Percentiles rank a stretch among this genome's conserved stretches.
Evolutionary conservation across 2,888 invertebrate species (phyloP).

Genomic region (Byasa hedistus): DNA sequence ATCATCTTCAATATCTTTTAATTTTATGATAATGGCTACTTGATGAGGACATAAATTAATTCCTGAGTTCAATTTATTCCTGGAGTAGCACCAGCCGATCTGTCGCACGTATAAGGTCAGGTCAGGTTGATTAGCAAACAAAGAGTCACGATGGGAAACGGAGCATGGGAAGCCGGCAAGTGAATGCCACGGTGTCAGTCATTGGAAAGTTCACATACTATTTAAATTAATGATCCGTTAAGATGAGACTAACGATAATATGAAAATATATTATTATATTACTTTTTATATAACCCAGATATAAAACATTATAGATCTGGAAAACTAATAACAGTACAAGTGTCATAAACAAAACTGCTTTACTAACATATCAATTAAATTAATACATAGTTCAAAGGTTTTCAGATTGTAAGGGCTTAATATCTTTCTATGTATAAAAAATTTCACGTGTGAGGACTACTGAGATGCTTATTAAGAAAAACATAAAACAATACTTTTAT

Average conservation of each 20-base stretch:
- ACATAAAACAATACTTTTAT: too few species aligned
- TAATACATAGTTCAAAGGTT: too few species aligned
- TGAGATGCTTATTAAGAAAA: too few species aligned
- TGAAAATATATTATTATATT: not conserved
- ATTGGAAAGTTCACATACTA: conserved; percentile 42
- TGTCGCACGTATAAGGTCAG: conserved; percentile 60
- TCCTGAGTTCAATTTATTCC: conserved; percentile 34
- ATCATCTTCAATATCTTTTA: too few species aligned
- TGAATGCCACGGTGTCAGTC: conserved; percentile 34
- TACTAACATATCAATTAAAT: too few species aligned
- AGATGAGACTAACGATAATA: conserved; percentile 1
- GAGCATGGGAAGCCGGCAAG: conserved; percentile 66
- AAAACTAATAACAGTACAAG: too few species aligned
- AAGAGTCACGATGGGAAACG: conserved; percentile 60
- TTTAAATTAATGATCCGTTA: conserved; percentile 37
- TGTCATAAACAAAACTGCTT: too few species aligned
- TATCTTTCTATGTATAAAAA: too few species aligned
- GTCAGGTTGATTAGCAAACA: conserved; percentile 60
- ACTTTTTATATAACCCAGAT: not conserved
- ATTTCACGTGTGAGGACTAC: too few species aligned
- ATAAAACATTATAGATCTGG: not conserved
- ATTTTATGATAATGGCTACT: not conserved
- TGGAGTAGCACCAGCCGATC: conserved; percentile 42
- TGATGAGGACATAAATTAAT: conserved; percentile 12
- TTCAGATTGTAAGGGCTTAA: too few species aligned